Evolutionary conservation across 2,113 vertebrate species (phyloP).

Genomic region (Takifugu bimaculatus): DNA sequence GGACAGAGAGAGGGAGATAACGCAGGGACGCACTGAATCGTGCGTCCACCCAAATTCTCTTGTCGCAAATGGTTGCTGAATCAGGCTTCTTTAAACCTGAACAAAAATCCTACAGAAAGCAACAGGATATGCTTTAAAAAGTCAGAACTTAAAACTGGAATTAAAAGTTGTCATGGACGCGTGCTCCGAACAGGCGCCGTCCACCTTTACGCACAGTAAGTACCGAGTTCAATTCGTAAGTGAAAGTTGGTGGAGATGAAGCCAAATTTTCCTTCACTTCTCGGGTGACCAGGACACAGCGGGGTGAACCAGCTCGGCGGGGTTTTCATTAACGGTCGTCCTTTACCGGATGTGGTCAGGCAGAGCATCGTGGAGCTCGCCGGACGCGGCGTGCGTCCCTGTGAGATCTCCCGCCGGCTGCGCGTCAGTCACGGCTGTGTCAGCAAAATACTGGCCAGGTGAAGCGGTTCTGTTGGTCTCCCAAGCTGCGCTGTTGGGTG

Average conservation of each 20-base stretch:
- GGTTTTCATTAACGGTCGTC: conserved; percentile 57
- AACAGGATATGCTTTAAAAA: too few relatives aligned
- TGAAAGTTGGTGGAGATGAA: not conserved
- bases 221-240: not conserved
- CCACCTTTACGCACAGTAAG: conserved; percentile 48
- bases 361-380: conserved; percentile 57
- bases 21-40: too few relatives aligned
- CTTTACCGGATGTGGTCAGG: conserved; percentile 45
- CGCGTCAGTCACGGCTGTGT: conserved; percentile 64
- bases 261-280: not conserved
- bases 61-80: too few relatives aligned
- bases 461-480: not conserved
- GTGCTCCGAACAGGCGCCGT: conserved; percentile 28
- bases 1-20: too few relatives aligned
- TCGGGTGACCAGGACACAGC: conserved; percentile 23
- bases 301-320: conserved; percentile 65
- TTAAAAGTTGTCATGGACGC: conserved; percentile 37
- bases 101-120: too few relatives aligned
- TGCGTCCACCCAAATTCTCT: too few relatives aligned
- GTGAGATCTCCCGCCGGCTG: conserved; percentile 60
- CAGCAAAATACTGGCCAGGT: conserved; percentile 61
- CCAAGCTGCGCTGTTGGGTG: too few relatives aligned
- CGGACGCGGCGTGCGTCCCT: conserved; percentile 43
- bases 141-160: too few relatives aligned
- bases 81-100: too few relatives aligned